Percentiles rank a stretch among this genome's conserved stretches.
phyloP scores from a whole-genome alignment of 2,113 vertebrate genomes.

The Gobio gobio region DNA sequence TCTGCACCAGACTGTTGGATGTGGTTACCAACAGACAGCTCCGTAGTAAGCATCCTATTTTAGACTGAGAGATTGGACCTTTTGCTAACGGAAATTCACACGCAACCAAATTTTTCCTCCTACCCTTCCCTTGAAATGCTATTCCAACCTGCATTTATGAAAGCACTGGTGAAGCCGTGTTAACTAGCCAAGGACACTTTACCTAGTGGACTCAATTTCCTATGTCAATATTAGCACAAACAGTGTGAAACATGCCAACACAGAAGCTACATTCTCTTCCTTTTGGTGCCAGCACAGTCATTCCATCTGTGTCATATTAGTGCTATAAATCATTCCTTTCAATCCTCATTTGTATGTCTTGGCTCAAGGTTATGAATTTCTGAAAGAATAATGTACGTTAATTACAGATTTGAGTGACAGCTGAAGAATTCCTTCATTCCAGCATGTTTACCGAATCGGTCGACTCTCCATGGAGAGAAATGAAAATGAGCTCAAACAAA shows the following conservation, averaged over 20 bases:
- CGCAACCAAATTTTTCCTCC: neutral
- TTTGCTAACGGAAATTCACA: neutral
- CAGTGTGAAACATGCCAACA: slow-evolving; percentile 25
- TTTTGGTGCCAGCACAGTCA: slow-evolving; percentile 42
- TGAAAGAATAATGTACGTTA: slow-evolving; percentile 62
- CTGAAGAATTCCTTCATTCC: slow-evolving; percentile 53
- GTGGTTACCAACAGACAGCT: slow-evolving; percentile 12
- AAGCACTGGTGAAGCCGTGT: slow-evolving; percentile 1
- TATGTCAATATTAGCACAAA: slow-evolving; percentile 54
- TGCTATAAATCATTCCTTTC: slow-evolving; percentile 60
- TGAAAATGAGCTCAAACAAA: slow-evolving; percentile 65
- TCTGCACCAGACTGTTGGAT: slow-evolving; percentile 39
- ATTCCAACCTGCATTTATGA: neutral
- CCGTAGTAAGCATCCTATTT: slow-evolving; percentile 51
- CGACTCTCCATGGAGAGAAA: slow-evolving; percentile 56
- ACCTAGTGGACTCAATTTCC: slow-evolving; percentile 51
- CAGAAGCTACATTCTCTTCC: slow-evolving; percentile 40
- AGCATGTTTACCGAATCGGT: slow-evolving; percentile 65
- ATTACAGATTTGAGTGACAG: slow-evolving; percentile 65
- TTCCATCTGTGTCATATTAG: slow-evolving; percentile 60
- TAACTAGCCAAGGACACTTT: slow-evolving; percentile 38
- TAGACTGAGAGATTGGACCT: slow-evolving; percentile 19
- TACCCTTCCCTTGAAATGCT: neutral
- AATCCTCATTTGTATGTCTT: slow-evolving; percentile 63
- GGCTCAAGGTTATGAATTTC: slow-evolving; percentile 65